Percentiles rank a stretch among this genome's conserved stretches.
phyloP scores from a whole-genome alignment of 1,140 invertebrate genomes.

The Drosophila parabipectinata region DNA sequence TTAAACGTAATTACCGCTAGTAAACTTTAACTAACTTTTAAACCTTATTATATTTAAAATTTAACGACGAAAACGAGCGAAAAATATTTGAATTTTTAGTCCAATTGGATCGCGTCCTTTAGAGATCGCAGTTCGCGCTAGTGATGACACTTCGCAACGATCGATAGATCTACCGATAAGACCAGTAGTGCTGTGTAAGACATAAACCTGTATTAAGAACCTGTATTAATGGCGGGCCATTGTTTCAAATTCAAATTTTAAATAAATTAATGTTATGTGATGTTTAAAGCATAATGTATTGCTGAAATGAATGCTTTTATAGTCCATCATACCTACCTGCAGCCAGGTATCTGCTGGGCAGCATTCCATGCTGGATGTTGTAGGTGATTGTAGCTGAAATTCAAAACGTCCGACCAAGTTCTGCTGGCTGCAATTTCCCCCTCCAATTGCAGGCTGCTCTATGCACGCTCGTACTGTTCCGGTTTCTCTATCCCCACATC shows the following conservation, averaged over 20 bases:
- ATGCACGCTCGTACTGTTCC: background rate
- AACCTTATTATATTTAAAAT: background rate
- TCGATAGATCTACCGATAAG: background rate
- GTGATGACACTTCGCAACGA: background rate
- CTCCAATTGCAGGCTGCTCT: background rate
- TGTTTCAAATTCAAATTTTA: too few relatives aligned
- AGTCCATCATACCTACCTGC: background rate
- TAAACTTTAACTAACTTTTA: too few relatives aligned
- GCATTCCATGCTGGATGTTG: constrained; percentile 12
- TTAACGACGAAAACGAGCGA: background rate
- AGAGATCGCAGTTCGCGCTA: background rate
- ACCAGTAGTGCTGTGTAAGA: background rate
- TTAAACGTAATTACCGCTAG: background rate
- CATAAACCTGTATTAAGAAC: background rate
- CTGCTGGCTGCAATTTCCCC: constrained; percentile 30
- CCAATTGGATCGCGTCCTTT: background rate
- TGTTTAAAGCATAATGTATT: too few relatives aligned
- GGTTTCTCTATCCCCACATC: too few relatives aligned
- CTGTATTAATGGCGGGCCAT: too few relatives aligned
- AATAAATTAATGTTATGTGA: too few relatives aligned
- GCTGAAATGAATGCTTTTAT: background rate
- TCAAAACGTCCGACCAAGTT: constrained; percentile 65
- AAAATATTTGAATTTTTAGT: background rate
- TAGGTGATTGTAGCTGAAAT: constrained; percentile 52
- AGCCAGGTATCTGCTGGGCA: constrained; percentile 15